These are phyloP conservation scores for Stegostoma tigrinum DNA, from an alignment of 2,113 vertebrate genomes.

Conservation along the genomic window DNA sequence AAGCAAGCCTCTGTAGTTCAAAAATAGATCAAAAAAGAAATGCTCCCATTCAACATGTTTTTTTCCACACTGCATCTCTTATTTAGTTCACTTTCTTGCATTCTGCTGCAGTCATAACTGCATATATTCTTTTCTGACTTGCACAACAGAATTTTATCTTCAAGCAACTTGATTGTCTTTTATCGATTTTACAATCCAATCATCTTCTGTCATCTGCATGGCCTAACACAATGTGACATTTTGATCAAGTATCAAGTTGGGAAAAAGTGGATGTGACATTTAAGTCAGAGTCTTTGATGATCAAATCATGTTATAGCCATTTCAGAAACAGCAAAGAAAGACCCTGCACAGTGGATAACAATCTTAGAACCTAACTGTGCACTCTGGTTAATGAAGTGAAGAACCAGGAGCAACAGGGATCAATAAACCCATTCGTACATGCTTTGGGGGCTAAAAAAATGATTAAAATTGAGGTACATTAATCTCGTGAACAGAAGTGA, in stretches of 20 bases:
- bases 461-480: slow-evolving; percentile 15
- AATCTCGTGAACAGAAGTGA: neutral
- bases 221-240: neutral
- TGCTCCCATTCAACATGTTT: neutral
- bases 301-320: neutral
- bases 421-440: neutral
- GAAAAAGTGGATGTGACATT: neutral
- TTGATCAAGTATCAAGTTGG: neutral
- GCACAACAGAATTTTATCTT: neutral
- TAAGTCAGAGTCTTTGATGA: neutral
- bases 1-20: neutral
- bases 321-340: neutral
- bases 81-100: neutral
- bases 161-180: slow-evolving; percentile 5
- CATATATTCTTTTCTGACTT: neutral
- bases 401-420: neutral
- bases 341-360: neutral
- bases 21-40: neutral
- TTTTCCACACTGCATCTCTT: neutral
- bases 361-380: slow-evolving; percentile 2
- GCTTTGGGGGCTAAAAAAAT: neutral
- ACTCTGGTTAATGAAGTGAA: neutral
- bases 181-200: slow-evolving; percentile 16
- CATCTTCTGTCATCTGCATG: neutral
- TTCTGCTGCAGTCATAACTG: neutral